Evolutionary conservation across 1,140 invertebrate genomes (phyloP).

Genomic region (Plodia interpunctella): DNA sequence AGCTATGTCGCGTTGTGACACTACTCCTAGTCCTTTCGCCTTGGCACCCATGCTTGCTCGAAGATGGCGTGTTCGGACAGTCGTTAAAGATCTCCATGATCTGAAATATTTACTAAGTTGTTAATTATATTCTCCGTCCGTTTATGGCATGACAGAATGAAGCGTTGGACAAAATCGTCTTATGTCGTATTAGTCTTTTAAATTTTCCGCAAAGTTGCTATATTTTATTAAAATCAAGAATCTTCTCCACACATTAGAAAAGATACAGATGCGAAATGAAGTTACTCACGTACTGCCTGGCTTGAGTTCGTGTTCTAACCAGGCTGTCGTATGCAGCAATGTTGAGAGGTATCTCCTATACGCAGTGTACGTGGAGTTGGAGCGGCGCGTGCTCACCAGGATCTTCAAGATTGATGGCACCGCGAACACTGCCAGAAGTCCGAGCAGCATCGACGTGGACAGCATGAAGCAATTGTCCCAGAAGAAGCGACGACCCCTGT

Average conservation of each 20-base stretch:
- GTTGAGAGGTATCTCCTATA: constrained; percentile 88
- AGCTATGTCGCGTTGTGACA: constrained; percentile 88
- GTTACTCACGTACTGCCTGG: constrained; percentile 75
- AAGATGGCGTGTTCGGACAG: constrained; percentile 82
- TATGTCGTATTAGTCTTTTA: no score
- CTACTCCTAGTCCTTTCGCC: constrained; percentile 67
- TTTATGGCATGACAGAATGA: no score
- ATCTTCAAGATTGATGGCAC: constrained; percentile 81
- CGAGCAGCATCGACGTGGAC: constrained; percentile 78
- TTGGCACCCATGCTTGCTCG: constrained; percentile 75
- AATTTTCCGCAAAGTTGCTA: no score
- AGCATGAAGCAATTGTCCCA: constrained; percentile 79
- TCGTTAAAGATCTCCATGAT: constrained; percentile 81
- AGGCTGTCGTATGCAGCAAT: constrained; percentile 82
- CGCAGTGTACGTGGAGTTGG: constrained; percentile 79
- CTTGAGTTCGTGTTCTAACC: constrained; percentile 83
- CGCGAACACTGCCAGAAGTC: constrained; percentile 80
- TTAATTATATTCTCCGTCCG: not conserved
- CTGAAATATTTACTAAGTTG: constrained; percentile 37
- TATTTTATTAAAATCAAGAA: no score
- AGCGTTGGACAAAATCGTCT: no score
- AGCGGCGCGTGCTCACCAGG: constrained; percentile 81
- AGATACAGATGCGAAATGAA: no score
- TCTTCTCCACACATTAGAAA: no score
- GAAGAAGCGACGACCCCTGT: constrained; percentile 83